Percentiles rank a stretch among this genome's conserved stretches.
These are phyloP conservation scores for Dendropsophus ebraccatus DNA, from an alignment of 2,113 vertebrate genomes.

Conservation along the genomic window DNA sequence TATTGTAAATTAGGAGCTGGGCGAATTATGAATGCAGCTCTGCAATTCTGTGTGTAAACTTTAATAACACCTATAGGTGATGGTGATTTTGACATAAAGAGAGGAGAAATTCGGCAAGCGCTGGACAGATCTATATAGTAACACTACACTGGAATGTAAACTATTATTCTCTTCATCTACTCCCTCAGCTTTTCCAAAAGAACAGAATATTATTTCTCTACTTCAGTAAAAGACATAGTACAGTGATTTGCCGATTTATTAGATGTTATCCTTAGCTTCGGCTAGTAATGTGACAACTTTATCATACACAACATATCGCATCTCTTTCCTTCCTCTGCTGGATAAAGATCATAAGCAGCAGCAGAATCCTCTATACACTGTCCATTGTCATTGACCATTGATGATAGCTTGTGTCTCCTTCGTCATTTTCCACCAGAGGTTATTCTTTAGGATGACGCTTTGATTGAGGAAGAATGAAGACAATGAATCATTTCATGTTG, in stretches of 20 bases:
- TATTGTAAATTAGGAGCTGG: not conserved
- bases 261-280: not conserved
- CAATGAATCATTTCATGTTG: not conserved
- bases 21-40: not conserved
- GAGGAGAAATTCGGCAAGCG: not conserved
- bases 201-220: not conserved
- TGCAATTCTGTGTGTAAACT: not conserved
- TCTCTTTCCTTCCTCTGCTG: not conserved
- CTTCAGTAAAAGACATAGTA: not conserved
- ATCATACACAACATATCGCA: not conserved
- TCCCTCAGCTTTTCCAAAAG: not conserved
- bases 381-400: not conserved
- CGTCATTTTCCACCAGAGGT: constrained; percentile 2
- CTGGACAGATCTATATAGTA: not conserved
- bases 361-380: too few relatives aligned
- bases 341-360: not conserved
- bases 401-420: not conserved
- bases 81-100: too few relatives aligned
- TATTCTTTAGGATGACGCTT: not conserved
- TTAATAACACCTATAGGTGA: too few relatives aligned
- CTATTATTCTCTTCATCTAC: not conserved
- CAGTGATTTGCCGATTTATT: not conserved
- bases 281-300: not conserved
- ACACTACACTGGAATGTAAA: not conserved
- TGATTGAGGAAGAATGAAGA: constrained; percentile 3